A percentile compares a stretch with the other conserved stretches of the same genome.
phyloP scores from a whole-genome alignment of 2,797 vertebrate genomes.

The Cryptoblepharus egeriae region DNA sequence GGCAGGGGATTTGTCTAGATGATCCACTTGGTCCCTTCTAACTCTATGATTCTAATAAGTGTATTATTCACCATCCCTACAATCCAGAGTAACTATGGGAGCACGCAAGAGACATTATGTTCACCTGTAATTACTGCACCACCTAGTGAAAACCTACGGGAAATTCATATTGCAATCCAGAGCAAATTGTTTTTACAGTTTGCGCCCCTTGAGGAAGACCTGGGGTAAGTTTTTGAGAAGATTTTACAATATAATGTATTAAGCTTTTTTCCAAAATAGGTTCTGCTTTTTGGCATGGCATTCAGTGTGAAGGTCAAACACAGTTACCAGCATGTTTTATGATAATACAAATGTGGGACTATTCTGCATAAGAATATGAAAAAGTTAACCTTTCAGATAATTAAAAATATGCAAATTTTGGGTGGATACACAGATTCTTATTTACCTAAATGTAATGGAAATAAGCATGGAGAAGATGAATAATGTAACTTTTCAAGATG shows the following conservation, averaged over 20 bases:
- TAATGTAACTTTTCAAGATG: slow-evolving; percentile 40
- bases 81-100: no score
- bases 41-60: not conserved
- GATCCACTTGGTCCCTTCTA: no score
- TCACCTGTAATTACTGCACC: no score
- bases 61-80: not conserved
- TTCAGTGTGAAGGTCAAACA: slow-evolving; percentile 7
- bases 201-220: not conserved
- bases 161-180: no score
- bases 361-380: not conserved
- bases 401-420: slow-evolving; percentile 33
- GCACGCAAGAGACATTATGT: no score
- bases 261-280: not conserved
- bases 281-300: not conserved
- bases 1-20: no score
- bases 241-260: not conserved
- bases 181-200: no score
- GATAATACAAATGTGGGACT: not conserved
- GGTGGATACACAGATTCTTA: slow-evolving; percentile 12
- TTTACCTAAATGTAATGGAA: slow-evolving; percentile 42
- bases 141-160: no score
- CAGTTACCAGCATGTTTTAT: accelerated
- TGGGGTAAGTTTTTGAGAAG: not conserved
- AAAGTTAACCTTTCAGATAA: slow-evolving; percentile 17
- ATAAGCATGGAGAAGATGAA: slow-evolving; percentile 42